These are phyloP conservation scores for Candoia aspera DNA, from an alignment of 2,113 vertebrate genomes.

Conservation along the genomic window DNA sequence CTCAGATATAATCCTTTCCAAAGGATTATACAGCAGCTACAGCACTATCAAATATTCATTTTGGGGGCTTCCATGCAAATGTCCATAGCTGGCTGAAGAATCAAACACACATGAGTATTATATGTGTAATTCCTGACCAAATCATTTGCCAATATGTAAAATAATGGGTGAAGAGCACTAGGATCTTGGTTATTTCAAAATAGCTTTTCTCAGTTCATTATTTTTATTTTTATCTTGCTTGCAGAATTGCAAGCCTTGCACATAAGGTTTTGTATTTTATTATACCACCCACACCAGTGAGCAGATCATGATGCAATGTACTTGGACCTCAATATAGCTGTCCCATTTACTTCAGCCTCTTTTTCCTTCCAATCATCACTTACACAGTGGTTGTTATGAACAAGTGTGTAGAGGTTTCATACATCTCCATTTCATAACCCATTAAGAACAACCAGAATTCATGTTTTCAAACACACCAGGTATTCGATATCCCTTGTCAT, in stretches of 20 bases:
- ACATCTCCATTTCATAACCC: background rate
- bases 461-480: background rate
- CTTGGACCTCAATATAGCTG: background rate
- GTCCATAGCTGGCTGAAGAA: background rate
- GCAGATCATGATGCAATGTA: background rate
- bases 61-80: background rate
- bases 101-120: background rate
- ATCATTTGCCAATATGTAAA: background rate
- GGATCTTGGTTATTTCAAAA: background rate
- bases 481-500: background rate
- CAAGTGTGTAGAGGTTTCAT: background rate
- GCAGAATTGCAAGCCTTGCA: background rate
- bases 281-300: background rate
- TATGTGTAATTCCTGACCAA: background rate
- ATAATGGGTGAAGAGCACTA: background rate
- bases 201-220: background rate
- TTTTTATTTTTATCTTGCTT: background rate
- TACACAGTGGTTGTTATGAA: background rate
- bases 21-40: background rate
- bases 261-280: background rate
- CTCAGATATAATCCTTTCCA: background rate
- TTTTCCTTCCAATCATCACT: background rate
- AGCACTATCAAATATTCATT: background rate
- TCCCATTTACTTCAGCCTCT: background rate
- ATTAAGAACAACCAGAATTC: background rate